These are phyloP conservation scores for Clarias macrocephalus DNA, from an alignment of 2,113 vertebrate genomes.

Conservation along the genomic window DNA sequence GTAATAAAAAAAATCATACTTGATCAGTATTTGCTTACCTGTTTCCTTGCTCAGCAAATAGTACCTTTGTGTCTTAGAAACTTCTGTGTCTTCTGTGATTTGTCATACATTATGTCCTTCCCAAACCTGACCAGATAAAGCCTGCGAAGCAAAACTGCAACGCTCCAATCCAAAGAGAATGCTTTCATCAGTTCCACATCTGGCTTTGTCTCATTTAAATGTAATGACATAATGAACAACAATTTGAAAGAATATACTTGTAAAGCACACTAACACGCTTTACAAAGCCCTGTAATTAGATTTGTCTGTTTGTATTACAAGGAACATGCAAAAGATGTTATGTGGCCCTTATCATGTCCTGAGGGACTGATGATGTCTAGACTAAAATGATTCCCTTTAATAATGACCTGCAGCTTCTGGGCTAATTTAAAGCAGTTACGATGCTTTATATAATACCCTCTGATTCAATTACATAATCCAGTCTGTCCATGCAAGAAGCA, in stretches of 20 bases:
- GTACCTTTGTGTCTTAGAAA: not conserved
- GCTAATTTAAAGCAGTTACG: slow-evolving; percentile 26
- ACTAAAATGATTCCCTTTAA: slow-evolving; percentile 16
- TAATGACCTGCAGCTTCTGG: slow-evolving; percentile 29
- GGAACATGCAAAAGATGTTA: slow-evolving; percentile 19
- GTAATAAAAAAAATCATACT: not conserved
- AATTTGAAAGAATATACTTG: slow-evolving; percentile 37
- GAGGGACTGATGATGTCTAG: slow-evolving; percentile 32
- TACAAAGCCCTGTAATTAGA: slow-evolving; percentile 28
- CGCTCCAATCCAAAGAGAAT: not conserved
- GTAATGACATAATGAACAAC: slow-evolving; percentile 20
- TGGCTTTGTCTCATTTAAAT: slow-evolving; percentile 16
- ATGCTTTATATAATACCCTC: slow-evolving; percentile 1
- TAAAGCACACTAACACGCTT: slow-evolving; percentile 7
- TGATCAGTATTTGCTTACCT: not conserved
- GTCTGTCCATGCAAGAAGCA: not conserved
- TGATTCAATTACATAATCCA: slow-evolving; percentile 6
- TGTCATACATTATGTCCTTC: not conserved
- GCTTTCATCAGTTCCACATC: slow-evolving; percentile 31
- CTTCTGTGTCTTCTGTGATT: too few relatives aligned
- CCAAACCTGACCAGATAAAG: slow-evolving; percentile 6
- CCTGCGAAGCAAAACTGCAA: not conserved
- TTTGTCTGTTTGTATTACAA: slow-evolving; percentile 22
- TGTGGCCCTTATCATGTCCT: slow-evolving; percentile 10
- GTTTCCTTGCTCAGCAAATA: not conserved